Base-by-base conservation (phyloP, 2,113 vertebrate genomes). In the Probosciger aterrimus region DNA sequence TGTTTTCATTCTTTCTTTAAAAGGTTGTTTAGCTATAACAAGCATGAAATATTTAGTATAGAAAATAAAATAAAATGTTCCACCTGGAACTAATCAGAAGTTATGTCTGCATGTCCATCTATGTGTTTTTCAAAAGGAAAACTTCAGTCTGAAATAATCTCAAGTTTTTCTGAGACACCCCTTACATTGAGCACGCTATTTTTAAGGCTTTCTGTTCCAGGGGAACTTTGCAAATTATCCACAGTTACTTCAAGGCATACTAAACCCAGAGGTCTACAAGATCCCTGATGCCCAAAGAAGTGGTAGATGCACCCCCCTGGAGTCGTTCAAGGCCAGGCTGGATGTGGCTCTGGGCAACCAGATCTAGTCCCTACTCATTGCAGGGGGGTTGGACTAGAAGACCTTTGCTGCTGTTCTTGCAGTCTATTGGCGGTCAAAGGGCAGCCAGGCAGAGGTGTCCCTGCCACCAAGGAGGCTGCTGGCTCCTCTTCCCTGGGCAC, bases 381-480 rank as follows among this genome's bases (percentile, higher is more conserved):
- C 13, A 59, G 57, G 22, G 55, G 20, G 33, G 14, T 23, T 59
- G 33, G 33, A 59, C 9, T 35, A 23, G 57, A n/a, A 23, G 20
- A 15, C 57, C 22, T 76, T 46, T 49, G 39, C 63, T 44, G 27
- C 57, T 7, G 7, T 39, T 18, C 67, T 59, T 22, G 35, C 30
- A 37, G 62, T n/a, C 28, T 20, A 1, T 19, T 1, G 0, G 44
- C 52, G 41, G 23, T 31, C 0, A 0, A 55, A 1, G 6, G 39
- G 37, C 14, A 67, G 22, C 6, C 5, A 10, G 37, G 46, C 4
- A 1, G 7, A 43, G 28, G 28, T 69, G 73, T 20, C 69, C 27
- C 27, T 63, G 44, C 24, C 47, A 28, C 46, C 5, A 6, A 30
- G 14, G 18, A 6, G 23, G 25, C n/a, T 92, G 27, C n/a, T 64